These are phyloP conservation scores for Plecotus auritus DNA, from an alignment of 2,113 vertebrate genomes.

Conservation along the genomic window DNA sequence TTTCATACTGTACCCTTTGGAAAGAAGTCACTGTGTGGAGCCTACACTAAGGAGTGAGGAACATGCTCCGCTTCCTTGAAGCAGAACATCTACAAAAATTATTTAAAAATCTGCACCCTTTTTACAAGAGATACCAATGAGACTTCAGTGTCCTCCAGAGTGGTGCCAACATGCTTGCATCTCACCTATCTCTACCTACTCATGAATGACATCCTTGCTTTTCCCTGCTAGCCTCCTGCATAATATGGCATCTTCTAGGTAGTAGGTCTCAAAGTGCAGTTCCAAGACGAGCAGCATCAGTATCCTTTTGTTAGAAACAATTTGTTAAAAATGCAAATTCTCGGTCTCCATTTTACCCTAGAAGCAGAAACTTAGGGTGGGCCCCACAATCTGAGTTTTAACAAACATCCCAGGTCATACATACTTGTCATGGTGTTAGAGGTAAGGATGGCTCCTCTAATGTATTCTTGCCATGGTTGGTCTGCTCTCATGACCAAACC, in stretches of 20 bases:
- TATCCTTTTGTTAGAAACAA: background rate
- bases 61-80: background rate
- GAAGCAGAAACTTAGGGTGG: background rate
- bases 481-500: background rate
- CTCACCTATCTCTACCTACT: background rate
- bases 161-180: background rate
- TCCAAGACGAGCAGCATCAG: background rate
- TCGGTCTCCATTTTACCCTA: background rate
- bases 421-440: no score
- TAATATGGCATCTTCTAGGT: background rate
- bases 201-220: background rate
- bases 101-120: background rate
- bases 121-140: background rate
- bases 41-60: background rate
- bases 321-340: background rate
- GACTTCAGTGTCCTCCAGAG: background rate
- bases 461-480: accelerated
- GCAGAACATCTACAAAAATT: background rate
- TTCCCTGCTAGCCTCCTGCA: background rate
- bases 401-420: background rate
- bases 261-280: background rate
- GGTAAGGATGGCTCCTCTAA: background rate
- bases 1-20: background rate
- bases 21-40: background rate
- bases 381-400: background rate